These are phyloP conservation scores for Euclidia mi DNA, from an alignment of 2,888 invertebrate species.

Conservation along the genomic window DNA sequence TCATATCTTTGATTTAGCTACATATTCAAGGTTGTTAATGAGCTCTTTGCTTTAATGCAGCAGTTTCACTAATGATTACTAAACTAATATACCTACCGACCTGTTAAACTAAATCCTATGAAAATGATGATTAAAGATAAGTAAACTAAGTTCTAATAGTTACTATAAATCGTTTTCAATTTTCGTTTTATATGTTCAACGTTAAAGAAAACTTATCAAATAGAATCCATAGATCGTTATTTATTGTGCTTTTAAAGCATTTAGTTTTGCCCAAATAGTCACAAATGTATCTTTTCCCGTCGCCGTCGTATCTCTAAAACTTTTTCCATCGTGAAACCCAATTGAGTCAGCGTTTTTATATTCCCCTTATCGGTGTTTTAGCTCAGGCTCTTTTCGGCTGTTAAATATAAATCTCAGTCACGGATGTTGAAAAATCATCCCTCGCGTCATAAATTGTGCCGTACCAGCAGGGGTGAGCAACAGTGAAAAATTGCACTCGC, in stretches of 20 bases:
- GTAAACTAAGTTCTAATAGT: background rate
- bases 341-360: constrained; percentile 71
- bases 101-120: too few species aligned
- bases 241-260: constrained; percentile 16
- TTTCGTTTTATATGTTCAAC: background rate
- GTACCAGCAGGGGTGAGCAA: constrained; percentile 77
- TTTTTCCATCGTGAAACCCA: constrained; percentile 50
- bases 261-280: constrained; percentile 24
- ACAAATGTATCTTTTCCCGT: constrained; percentile 42
- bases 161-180: constrained; percentile 2
- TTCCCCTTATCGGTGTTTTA: constrained; percentile 71
- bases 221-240: constrained; percentile 1
- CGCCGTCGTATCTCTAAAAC: constrained; percentile 41
- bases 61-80: too few species aligned
- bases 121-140: too few species aligned
- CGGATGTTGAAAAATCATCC: constrained; percentile 87
- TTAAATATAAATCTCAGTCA: constrained; percentile 85
- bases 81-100: too few species aligned
- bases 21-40: too few species aligned
- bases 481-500: constrained; percentile 86
- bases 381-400: constrained; percentile 73
- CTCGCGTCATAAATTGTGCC: constrained; percentile 84
- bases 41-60: constrained; percentile 6
- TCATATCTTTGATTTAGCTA: too few species aligned
- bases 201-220: background rate